phyloP scores from a whole-genome alignment of 2,888 invertebrate species.

The Epinotia brunnichana region DNA sequence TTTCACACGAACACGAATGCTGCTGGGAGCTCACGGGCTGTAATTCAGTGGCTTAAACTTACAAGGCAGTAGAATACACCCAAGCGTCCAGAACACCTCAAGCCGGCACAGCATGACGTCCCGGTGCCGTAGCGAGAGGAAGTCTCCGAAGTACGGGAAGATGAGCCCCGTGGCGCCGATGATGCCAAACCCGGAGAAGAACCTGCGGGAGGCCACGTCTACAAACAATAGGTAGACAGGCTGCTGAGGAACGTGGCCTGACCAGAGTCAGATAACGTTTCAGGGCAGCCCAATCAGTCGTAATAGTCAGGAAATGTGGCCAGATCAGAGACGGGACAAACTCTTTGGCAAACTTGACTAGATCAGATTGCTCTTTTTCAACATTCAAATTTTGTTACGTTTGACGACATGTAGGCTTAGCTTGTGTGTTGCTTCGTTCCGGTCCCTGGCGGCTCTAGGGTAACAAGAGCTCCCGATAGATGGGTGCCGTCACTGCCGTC shows the following conservation, averaged over 20 bases:
- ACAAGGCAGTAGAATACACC: conserved; percentile 85
- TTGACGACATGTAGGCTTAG: background rate
- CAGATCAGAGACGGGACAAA: background rate
- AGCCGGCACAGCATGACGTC: conserved; percentile 84
- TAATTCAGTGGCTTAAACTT: conserved; percentile 48
- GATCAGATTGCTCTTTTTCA: background rate
- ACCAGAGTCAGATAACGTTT: conserved; percentile 11
- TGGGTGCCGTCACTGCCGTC: too few relatives aligned
- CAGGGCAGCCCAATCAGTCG: background rate
- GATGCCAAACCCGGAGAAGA: conserved; percentile 86
- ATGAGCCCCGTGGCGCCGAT: conserved; percentile 85
- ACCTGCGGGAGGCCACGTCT: conserved; percentile 73
- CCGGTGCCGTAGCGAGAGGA: conserved; percentile 79
- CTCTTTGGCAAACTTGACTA: background rate
- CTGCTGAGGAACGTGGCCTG: conserved; percentile 32
- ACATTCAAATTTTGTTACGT: background rate
- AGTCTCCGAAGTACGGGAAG: conserved; percentile 85
- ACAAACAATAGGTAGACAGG: conserved; percentile 68
- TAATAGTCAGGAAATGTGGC: background rate
- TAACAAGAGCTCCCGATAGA: background rate
- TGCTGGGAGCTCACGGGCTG: too few relatives aligned
- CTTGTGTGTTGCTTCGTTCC: background rate
- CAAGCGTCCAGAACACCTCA: conserved; percentile 85
- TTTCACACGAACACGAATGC: too few relatives aligned
- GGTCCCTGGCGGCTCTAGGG: background rate